Conservation (phyloP, 1,140 invertebrate species). For the Pseudobourletiella spinata region DNA sequence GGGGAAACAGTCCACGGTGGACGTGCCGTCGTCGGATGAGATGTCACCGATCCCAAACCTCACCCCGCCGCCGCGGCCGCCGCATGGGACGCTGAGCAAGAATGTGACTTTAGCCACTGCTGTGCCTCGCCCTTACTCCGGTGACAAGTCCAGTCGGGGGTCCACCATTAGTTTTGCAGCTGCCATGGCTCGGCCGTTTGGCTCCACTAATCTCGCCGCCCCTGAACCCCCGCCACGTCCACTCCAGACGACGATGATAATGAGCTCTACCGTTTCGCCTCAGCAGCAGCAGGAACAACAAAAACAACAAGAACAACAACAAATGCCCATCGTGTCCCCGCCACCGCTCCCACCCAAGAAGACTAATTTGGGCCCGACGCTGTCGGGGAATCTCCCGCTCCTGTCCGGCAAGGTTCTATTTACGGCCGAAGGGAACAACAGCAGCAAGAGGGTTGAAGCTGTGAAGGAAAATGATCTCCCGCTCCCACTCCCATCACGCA, state of each 20-base stretch:
- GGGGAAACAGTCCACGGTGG: conserved; percentile 22
- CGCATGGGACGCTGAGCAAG: conserved; percentile 10
- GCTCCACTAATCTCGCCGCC: conserved; percentile 43
- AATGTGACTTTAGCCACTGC: conserved; percentile 21
- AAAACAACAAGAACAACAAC: neutral
- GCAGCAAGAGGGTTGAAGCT: neutral
- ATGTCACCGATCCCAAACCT: conserved; percentile 30
- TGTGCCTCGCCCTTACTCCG: conserved; percentile 28
- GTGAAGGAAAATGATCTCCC: conserved; percentile 32
- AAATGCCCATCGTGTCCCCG: conserved; percentile 20
- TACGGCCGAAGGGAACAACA: neutral
- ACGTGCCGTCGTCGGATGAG: conserved; percentile 13
- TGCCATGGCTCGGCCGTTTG: neutral
- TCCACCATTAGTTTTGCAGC: neutral
- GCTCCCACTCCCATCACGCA: conserved; percentile 24
- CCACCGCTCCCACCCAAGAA: conserved; percentile 81
- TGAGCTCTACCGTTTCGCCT: neutral
- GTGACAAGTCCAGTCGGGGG: conserved; percentile 9
- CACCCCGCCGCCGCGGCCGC: conserved; percentile 36
- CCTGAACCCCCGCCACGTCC: conserved; percentile 63
- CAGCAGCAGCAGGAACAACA: neutral
- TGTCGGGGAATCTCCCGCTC: conserved; percentile 8
- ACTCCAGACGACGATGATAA: conserved; percentile 45
- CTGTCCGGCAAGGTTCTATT: neutral
- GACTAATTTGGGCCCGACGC: conserved; percentile 38